These are phyloP conservation scores for Poicephalus gulielmi DNA, from an alignment of 2,113 vertebrate species.

Conservation along the genomic window DNA sequence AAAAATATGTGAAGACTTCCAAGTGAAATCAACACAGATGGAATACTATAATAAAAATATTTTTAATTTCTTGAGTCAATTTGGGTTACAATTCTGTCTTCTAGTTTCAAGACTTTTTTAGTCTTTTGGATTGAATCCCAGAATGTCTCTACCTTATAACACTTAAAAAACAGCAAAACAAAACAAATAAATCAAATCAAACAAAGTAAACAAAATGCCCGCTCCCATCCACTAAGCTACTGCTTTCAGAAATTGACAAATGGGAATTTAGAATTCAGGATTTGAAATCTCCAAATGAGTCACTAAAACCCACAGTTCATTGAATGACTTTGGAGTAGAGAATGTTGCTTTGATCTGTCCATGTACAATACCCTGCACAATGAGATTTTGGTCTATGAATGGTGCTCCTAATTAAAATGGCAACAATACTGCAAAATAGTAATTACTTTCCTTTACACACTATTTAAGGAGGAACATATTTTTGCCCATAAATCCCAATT, in stretches of 20 bases:
- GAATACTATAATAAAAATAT: neutral
- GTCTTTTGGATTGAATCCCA: neutral
- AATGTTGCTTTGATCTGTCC: neutral
- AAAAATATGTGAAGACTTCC: neutral
- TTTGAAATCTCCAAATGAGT: neutral
- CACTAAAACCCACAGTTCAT: neutral
- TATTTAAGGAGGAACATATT: neutral
- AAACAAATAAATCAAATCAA: neutral
- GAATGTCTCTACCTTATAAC: neutral
- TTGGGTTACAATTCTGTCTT: neutral
- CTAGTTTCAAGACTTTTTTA: neutral
- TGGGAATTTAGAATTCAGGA: neutral
- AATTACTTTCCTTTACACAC: neutral
- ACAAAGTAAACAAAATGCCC: accelerated
- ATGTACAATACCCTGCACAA: neutral
- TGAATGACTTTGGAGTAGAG: neutral
- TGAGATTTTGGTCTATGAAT: neutral
- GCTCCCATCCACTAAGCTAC: neutral
- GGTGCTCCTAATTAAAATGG: neutral
- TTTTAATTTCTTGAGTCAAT: neutral
- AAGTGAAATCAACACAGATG: neutral
- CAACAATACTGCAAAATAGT: neutral
- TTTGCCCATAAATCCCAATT: neutral
- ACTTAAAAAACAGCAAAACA: neutral
- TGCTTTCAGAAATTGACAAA: neutral